phyloP scores from a whole-genome alignment of 2,888 invertebrate species.

The Boloria euphrosyne region DNA sequence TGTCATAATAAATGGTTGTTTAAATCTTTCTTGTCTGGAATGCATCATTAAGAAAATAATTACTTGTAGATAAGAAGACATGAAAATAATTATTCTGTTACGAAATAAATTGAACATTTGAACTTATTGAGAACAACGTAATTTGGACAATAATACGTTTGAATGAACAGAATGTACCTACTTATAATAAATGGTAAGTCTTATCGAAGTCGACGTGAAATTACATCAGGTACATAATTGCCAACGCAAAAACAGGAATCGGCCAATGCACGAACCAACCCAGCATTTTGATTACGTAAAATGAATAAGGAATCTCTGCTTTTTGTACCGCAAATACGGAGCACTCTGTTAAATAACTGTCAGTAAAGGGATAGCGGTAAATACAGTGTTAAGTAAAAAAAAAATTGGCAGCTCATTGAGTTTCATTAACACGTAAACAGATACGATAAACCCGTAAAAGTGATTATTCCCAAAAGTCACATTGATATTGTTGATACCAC shows the following conservation, averaged over 20 bases:
- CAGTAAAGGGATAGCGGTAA: conserved; percentile 5
- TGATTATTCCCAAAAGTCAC: conserved; percentile 22
- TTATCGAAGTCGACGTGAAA: conserved; percentile 50
- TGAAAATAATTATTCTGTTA: neutral
- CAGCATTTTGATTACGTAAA: conserved; percentile 33
- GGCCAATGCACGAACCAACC: conserved; percentile 21
- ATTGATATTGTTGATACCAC: conserved; percentile 17
- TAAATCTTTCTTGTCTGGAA: too few relatives aligned
- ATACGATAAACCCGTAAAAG: conserved; percentile 3
- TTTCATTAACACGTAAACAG: conserved; percentile 6
- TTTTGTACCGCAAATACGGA: neutral
- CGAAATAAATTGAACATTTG: too few relatives aligned
- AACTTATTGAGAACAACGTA: conserved; percentile 1
- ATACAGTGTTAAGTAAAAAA: conserved; percentile 6
- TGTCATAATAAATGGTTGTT: too few relatives aligned
- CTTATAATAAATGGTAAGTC: conserved; percentile 43
- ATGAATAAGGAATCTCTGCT: conserved; percentile 7
- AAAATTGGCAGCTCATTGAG: neutral
- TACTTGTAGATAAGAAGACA: neutral
- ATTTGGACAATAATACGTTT: neutral
- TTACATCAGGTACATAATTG: conserved; percentile 59
- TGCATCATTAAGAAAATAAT: too few relatives aligned
- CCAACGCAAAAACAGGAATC: conserved; percentile 27
- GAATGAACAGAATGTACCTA: conserved; percentile 14
- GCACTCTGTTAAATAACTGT: conserved; percentile 1